Conservation (phyloP, 2,113 vertebrate species). For the Proteles cristata region DNA sequence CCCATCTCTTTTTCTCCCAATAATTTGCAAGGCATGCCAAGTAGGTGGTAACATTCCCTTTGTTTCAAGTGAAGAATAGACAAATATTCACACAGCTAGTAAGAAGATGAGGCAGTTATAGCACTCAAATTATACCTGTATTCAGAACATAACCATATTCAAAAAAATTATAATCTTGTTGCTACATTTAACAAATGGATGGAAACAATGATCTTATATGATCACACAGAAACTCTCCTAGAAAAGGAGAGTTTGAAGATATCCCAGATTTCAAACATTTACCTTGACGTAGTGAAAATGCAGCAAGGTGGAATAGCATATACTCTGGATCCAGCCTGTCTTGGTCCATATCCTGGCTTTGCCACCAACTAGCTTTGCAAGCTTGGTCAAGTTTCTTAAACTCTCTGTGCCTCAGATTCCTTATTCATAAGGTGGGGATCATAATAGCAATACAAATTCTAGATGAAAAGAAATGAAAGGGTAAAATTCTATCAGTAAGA, state of each 20-base stretch:
- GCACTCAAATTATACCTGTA: background rate
- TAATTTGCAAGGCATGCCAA: background rate
- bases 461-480: background rate
- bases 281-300: background rate
- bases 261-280: background rate
- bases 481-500: background rate
- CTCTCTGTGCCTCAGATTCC: background rate
- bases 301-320: background rate
- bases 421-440: background rate
- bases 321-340: background rate
- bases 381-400: background rate
- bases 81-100: background rate
- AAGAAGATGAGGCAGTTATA: background rate
- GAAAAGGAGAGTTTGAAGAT: background rate
- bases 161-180: background rate
- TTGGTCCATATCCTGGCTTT: background rate
- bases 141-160: background rate
- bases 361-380: background rate
- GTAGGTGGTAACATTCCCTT: background rate
- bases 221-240: background rate
- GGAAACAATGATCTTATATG: background rate
- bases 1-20: background rate
- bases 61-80: background rate
- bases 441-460: slow-evolving; percentile 43
- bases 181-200: background rate